Conservation (phyloP, 1,140 invertebrate species). For the Drosophila eugracilis region DNA sequence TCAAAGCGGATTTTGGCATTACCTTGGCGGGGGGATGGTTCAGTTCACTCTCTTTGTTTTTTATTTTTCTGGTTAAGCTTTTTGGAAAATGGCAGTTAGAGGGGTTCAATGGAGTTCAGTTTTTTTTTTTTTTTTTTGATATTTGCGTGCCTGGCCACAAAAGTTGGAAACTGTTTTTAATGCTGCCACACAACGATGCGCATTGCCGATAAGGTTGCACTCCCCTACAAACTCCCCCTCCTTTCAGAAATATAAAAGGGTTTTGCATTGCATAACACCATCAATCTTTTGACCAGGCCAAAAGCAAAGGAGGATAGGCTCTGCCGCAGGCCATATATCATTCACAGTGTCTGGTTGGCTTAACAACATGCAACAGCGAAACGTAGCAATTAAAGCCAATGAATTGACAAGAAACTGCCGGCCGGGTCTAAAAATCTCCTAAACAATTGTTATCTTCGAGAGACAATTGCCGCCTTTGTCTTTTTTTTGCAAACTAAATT, state of each 20-base stretch:
- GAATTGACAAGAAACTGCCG: conserved; percentile 79
- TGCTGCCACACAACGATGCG: conserved; percentile 40
- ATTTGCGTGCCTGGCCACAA: conserved; percentile 70
- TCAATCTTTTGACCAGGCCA: conserved; percentile 77
- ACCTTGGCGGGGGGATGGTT: conserved; percentile 55
- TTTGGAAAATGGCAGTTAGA: conserved; percentile 11
- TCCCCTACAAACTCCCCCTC: too few relatives aligned
- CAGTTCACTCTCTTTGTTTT: conserved; percentile 47
- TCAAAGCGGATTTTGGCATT: conserved; percentile 70
- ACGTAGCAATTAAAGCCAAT: conserved; percentile 71
- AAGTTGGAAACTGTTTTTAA: conserved; percentile 34
- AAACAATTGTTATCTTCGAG: conserved; percentile 44
- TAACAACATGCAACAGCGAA: conserved; percentile 17
- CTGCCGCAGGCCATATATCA: conserved; percentile 76
- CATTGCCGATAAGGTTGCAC: conserved; percentile 73
- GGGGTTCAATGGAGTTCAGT: conserved; percentile 56
- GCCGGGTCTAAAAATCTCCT: conserved; percentile 53
- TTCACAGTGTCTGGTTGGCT: conserved; percentile 46
- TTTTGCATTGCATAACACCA: conserved; percentile 65
- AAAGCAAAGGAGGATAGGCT: conserved; percentile 44
- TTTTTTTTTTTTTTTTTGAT: too few relatives aligned
- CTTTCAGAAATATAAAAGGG: conserved; percentile 33
- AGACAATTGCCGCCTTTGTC: conserved; percentile 46
- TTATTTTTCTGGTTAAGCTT: neutral
- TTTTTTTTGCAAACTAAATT: conserved; percentile 38